Conservation (phyloP, 2,113 vertebrate genomes). For the Notechis scutatus region DNA sequence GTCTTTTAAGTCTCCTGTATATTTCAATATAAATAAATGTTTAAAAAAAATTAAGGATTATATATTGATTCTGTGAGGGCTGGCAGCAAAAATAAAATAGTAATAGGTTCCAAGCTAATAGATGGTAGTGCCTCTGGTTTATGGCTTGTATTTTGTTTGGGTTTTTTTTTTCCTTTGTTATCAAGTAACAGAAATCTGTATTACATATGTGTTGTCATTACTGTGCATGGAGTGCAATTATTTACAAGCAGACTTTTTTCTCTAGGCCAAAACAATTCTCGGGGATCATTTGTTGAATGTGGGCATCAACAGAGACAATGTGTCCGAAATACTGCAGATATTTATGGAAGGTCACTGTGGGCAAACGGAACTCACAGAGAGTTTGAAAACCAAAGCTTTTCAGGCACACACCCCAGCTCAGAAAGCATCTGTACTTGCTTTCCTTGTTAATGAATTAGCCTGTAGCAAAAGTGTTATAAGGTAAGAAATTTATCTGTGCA, state of each 20-base stretch:
- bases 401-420: constrained; percentile 88
- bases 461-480: constrained; percentile 92
- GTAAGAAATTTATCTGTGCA: constrained; percentile 63
- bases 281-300: constrained; percentile 88
- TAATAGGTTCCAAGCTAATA: background rate
- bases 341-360: constrained; percentile 89
- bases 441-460: constrained; percentile 90
- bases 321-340: constrained; percentile 92
- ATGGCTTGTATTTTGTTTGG: background rate
- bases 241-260: constrained; percentile 36
- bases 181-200: background rate
- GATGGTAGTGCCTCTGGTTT: background rate
- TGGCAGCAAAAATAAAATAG: background rate
- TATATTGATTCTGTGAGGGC: background rate
- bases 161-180: background rate
- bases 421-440: constrained; percentile 86
- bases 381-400: constrained; percentile 91
- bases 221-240: background rate
- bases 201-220: background rate
- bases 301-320: constrained; percentile 87
- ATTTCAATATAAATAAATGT: background rate
- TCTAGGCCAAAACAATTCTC: constrained; percentile 85
- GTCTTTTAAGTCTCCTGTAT: background rate
- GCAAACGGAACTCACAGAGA: constrained; percentile 81
- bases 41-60: background rate